Conservation (phyloP, 2,888 invertebrate genomes). For the Hyalella azteca region DNA sequence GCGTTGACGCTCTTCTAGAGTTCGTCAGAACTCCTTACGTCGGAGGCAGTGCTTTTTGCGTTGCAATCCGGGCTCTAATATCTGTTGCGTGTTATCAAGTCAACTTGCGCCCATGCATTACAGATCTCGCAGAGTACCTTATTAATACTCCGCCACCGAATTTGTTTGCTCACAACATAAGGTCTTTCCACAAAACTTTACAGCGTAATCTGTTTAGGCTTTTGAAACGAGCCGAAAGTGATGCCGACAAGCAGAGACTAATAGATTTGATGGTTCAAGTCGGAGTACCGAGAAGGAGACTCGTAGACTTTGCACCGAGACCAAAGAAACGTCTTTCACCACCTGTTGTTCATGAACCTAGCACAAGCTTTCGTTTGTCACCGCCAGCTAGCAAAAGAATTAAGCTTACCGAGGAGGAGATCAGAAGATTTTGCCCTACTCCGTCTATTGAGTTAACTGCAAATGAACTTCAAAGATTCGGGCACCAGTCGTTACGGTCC, state of each 20-base stretch:
- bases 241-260: constrained; percentile 40
- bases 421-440: not conserved
- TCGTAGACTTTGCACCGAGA: constrained; percentile 53
- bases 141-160: constrained; percentile 54
- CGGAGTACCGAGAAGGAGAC: constrained; percentile 53
- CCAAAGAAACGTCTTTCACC: constrained; percentile 42
- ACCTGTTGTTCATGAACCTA: constrained; percentile 22
- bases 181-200: constrained; percentile 55
- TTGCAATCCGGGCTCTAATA: constrained; percentile 52
- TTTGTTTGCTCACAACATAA: constrained; percentile 56
- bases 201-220: constrained; percentile 55
- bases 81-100: constrained; percentile 54
- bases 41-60: constrained; percentile 53
- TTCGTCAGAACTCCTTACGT: constrained; percentile 53
- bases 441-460: not conserved
- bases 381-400: constrained; percentile 41
- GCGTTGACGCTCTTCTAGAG: constrained; percentile 40
- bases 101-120: constrained; percentile 49
- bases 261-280: constrained; percentile 57
- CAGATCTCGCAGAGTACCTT: constrained; percentile 46
- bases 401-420: constrained; percentile 6
- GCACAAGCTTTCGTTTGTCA: constrained; percentile 42
- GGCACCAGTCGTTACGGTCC: not conserved
- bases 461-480: not conserved
- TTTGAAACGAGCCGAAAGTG: constrained; percentile 43